Base-by-base conservation (phyloP, 2,113 vertebrate species). In the Ptyas mucosa region DNA sequence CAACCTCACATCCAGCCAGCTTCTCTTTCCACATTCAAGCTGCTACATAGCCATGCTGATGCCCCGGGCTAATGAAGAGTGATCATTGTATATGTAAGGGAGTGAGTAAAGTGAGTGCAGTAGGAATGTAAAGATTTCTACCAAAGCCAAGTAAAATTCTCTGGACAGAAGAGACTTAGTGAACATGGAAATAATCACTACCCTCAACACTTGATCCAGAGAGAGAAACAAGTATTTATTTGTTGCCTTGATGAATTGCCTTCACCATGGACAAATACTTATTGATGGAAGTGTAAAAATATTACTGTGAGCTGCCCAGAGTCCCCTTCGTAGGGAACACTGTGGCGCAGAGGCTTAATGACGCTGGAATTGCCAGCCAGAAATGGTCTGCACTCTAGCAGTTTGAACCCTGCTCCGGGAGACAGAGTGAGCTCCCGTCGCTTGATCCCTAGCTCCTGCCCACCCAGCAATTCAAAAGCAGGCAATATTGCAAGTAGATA, bases 11-110 rank as follows among this genome's bases (percentile, higher is more conserved):
- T 92, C 93, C 92, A 94, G 95, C 94, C 96, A 96, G 95, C 95
- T 97, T 97, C 96, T 96, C 95, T 96, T 96, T 95, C 92, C 94
- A 64, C 64, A 46, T 95, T 95, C 96, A 96, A 94, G 96, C 95
- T 94, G 94, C 90, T 95, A 94, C 93, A 92, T 85, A 81, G 93
- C 96, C 95, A 93, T 94, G 95, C 95, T 93, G 93, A 29, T 96
- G 96, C 92, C 95, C 94, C 94, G 91, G 97, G 93, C 91, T 96
- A 94, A 91, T 43, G 86, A 90, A 18, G 29, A 61, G 46, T 12
- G 23, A 58, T 81, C 1, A 1, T 6, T 81, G 6, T 39, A 81
- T 81, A 39, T 39, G 15, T 81, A 81, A n/a, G 23, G 26, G 14
- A 52, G 54, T 57, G 57, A 91, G 51, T 69, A 15, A 24, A 39